Percentiles rank a stretch among this genome's conserved stretches.
These are phyloP conservation scores for Bombus waltoni DNA, from an alignment of 1,140 invertebrate genomes.

Conservation along the genomic window DNA sequence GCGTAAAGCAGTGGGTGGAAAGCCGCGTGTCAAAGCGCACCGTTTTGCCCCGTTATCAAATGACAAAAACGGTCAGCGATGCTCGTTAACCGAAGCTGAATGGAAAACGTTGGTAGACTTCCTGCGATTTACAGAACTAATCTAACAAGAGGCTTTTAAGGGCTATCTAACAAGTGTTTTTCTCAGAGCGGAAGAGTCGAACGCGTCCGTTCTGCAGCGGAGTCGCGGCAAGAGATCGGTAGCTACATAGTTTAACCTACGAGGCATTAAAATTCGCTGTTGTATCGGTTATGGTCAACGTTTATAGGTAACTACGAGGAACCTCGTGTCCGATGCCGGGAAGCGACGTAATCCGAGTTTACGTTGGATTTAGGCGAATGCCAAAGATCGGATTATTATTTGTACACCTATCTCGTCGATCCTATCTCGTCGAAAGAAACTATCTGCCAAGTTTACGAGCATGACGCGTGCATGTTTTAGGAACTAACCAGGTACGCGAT, in stretches of 20 bases:
- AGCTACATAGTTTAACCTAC: too few species aligned
- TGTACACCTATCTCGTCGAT: neutral
- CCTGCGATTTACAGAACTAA: neutral
- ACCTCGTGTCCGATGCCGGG: neutral
- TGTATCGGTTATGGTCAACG: neutral
- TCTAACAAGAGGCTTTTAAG: too few species aligned
- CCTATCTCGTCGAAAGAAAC: neutral
- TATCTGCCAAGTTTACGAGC: neutral
- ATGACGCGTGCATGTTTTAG: too few species aligned
- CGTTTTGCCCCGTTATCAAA: neutral
- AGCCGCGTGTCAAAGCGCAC: constrained; percentile 1
- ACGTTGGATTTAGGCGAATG: neutral
- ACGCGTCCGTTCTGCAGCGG: neutral
- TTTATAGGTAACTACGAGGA: neutral
- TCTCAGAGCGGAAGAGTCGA: neutral
- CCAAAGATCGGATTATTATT: neutral
- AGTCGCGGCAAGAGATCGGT: neutral
- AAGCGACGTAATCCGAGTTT: neutral
- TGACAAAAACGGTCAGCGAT: neutral
- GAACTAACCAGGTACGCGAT: neutral
- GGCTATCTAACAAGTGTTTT: neutral
- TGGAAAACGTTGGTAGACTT: neutral
- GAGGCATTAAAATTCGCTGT: neutral
- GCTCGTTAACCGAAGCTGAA: neutral
- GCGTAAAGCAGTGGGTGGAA: neutral